A percentile compares a stretch with the other conserved stretches of the same genome.
Conservation (phyloP, 2,113 vertebrate species). For the Pteruthius melanotis region DNA sequence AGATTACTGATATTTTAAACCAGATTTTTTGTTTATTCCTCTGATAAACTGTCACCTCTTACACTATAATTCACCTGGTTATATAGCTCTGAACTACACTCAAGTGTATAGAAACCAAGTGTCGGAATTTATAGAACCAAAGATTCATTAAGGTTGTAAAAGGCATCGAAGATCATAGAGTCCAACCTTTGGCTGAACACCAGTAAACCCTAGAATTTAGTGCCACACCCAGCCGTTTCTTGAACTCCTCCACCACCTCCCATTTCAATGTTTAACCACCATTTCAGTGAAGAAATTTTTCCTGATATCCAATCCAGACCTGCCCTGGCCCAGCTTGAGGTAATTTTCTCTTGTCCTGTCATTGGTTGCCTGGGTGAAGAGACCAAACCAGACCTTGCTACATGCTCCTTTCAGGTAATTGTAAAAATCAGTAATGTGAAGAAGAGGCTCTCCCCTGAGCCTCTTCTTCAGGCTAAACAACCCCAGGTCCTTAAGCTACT, state of each 20-base stretch:
- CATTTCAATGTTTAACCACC: not conserved
- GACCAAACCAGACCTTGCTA: too few species aligned
- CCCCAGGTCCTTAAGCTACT: not conserved
- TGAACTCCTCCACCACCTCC: not conserved
- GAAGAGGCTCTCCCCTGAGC: not conserved
- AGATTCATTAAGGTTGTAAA: not conserved
- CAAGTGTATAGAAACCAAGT: not conserved
- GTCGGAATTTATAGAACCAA: not conserved
- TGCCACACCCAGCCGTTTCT: accelerated
- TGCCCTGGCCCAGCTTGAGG: not conserved
- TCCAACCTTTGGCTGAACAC: not conserved
- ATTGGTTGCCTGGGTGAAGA: not conserved
- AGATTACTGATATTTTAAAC: not conserved
- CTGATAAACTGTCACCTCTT: not conserved
- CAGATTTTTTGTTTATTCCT: not conserved
- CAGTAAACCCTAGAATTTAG: not conserved
- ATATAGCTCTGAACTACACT: not conserved
- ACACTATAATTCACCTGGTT: not conserved
- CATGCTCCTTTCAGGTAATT: not conserved
- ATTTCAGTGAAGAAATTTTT: not conserved
- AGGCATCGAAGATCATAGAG: not conserved
- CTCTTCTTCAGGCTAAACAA: not conserved
- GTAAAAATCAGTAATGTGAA: not conserved
- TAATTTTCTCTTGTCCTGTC: not conserved
- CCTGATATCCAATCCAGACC: not conserved